Base-by-base conservation (phyloP, 1,140 invertebrate species). In the Drosophila nigrodunni region DNA sequence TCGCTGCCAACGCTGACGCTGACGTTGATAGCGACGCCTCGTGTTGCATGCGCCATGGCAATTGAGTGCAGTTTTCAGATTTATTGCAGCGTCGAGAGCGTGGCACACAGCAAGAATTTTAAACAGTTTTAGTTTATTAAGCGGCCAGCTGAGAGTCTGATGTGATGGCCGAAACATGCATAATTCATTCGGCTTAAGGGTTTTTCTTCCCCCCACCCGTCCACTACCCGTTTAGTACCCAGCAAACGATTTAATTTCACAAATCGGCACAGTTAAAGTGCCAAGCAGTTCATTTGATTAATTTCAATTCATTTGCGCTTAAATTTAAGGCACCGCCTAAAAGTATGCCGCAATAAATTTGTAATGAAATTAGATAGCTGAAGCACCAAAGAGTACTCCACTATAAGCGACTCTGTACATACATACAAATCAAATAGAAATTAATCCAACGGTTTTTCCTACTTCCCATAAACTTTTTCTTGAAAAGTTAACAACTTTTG, bases 91-190 rank as follows among this genome's bases (percentile, higher is more conserved):
- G 77, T 47, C 67, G 67, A 61, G 77, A 61, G 77, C 58, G 62
- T 49, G 47, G 71, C 66, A 59, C 75, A 72, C 75, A 72, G 54
- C 47, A 58, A 74, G 86, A 80, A 89, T 89, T 89, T 89, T 90
- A 89, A 89, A 74, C 75, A 85, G 86, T 83, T 89, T 59, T 76
- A 82, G 85, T 89, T 89, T 85, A 89, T 90, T 85, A 89, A 78
- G 61, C 78, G 61, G 30, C 52, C 39, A 41, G 59, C 69, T 35
- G 46, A 43, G 57, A 54, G 43, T 30, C 25, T 30, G 37, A 74
- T 77, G 74, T 67, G 57, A 54, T 50, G 57, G 44, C 21, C 43
- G n/a, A 58, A 60, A 55, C 49, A 67, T 87, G 80, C 85, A 88
- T 88, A 89, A 88, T 88, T 89, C 77, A 88, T 89, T 62, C 39